Evolutionary conservation across 1,140 invertebrate genomes (phyloP), one percentile per base, ranked within the genome.

Genomic region (Zaprionus ornatus): DNA sequence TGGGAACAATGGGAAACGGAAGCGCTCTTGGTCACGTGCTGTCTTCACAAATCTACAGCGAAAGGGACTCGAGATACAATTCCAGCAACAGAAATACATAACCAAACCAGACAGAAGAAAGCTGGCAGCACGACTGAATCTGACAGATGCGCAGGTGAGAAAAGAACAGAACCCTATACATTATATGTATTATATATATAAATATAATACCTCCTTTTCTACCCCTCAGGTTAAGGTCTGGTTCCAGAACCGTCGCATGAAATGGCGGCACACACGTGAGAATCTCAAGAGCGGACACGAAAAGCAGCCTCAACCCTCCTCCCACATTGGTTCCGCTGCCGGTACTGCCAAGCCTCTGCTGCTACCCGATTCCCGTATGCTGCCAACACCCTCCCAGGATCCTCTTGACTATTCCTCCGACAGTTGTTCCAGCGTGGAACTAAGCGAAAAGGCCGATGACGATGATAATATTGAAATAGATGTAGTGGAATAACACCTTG

Each of bases 51-150:
- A 99, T 92, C 94, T 98, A 0, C 98, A 99, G 91, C 94, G 98
- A 57, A 98, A 98, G 82, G 98, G 98, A 0, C 93, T 99, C 32
- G 98, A 99, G 93, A 97, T 98, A 75, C 93, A 98, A 84, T 99
- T 99, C 93, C 97, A 98, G 92, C 95, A 98, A 15, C 98, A 99
- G 93, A 99, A 99, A 93, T 99, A 99, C 93, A 99, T 99, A 86
- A 98, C 97, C 55, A 99, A 99, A 92, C 98, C 98, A 0, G 98
- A 99, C 93, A 95, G 98, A 85, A 97, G 98, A 93, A 99, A 99
- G 90, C 93, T 99, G 37, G 98, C 98, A 0, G 98, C 98, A 81
- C 98, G 98, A 84, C 94, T 99, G 5, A 98, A 98, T 21, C 95
- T 99, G 1, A 99, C 98, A 82, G 98, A 99, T 91, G 97, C 97